Base-by-base conservation (phyloP, 2,113 vertebrate genomes). In the Neolamprologus variostigma region DNA sequence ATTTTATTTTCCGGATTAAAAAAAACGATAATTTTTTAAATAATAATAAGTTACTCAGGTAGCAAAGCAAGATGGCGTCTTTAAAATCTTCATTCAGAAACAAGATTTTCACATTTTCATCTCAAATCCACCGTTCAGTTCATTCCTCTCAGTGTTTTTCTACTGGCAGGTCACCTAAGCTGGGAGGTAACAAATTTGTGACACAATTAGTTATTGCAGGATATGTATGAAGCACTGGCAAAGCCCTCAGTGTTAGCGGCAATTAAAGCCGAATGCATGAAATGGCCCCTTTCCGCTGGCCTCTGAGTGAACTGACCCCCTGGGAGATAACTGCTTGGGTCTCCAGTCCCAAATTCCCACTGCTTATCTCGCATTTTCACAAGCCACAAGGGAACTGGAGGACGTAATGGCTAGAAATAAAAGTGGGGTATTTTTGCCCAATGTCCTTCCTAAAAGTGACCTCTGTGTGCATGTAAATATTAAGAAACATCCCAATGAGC, bases 261-360 rank as follows among this genome's bases (percentile, higher is more conserved):
- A 89, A 89, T 94, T 93, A 93, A 94, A 91, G 89, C 84, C 80
- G 35, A 92, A 89, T 73, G 86, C 87, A 85, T 95, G 91, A 93
- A 94, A 92, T 90, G 90, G 89, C 84, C 86, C 93, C 88, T 93
- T 94, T 94, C 88, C 91, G 35, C 47, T 94, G 94, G 89, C 95
- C 95, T 90, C 89, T 63, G 86, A 51, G 80, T 96, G 94, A 97
- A 95, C 95, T 89, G 88, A 87, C 87, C 94, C 89, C 93, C 87
- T 50, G 94, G 92, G 95, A 95, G 42, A 88, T 51, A 45, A 71
- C 78, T 66, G 86, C 91, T 73, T 54, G 31, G 81, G 83, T 85
- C 84, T 90, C 79, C 61, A 81, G 82, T 28, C 73, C 57, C 76
- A 85, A 87, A 82, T 35, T 92, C 92, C 89, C 83, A 86, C 45